These are phyloP conservation scores for Gorsachius magnificus DNA, from an alignment of 2,797 vertebrate species.

Conservation along the genomic window DNA sequence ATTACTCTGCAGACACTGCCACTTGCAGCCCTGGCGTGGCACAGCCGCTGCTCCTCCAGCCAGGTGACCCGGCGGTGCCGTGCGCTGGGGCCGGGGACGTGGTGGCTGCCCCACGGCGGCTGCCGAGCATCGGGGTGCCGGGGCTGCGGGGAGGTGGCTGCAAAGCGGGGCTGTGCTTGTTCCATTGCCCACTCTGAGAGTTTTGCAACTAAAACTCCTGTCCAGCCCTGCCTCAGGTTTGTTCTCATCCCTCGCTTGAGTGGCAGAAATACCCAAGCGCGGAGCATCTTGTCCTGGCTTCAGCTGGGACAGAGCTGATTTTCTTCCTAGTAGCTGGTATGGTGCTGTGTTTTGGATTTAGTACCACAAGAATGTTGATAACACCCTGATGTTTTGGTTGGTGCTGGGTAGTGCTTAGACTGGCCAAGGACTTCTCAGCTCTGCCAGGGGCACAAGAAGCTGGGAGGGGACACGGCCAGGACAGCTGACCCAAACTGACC, in stretches of 20 bases:
- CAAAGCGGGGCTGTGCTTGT: rapidly evolving
- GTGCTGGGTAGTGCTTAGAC: no score
- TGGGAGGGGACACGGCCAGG: no score
- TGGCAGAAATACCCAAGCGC: rapidly evolving
- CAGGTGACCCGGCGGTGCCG: not conserved
- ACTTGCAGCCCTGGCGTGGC: slow-evolving; percentile 21
- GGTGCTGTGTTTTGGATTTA: no score
- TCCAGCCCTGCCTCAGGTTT: not conserved
- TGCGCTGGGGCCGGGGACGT: not conserved
- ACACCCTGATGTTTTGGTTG: no score
- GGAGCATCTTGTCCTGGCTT: no score
- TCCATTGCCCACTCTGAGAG: not conserved
- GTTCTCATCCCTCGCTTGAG: not conserved
- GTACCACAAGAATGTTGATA: no score
- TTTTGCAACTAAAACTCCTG: not conserved
- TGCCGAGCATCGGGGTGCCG: not conserved
- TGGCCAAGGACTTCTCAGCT: no score
- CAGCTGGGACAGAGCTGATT: no score
- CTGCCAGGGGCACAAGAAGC: no score
- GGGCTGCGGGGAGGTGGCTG: not conserved
- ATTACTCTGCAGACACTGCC: slow-evolving; percentile 40
- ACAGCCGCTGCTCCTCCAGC: not conserved
- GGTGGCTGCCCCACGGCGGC: rapidly evolving
- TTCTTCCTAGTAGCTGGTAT: no score
- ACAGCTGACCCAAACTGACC: no score